phyloP scores from a whole-genome alignment of 2,888 invertebrate species.

The Alviniconcha strummeri region DNA sequence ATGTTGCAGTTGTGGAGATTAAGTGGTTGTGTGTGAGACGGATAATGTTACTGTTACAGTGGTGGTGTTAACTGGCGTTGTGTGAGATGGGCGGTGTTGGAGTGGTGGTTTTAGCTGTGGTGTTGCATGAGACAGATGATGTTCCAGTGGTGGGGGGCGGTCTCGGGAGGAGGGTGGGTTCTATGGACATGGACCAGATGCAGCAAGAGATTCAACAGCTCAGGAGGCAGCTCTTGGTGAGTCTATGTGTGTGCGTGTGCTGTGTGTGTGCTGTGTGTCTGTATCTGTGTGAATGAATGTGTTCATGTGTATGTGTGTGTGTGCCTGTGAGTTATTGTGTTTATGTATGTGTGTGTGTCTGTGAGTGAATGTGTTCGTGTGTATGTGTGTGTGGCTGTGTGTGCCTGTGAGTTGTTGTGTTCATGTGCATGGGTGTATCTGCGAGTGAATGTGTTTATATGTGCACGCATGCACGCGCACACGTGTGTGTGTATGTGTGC shows the following conservation, averaged over 20 bases:
- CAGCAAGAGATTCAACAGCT: conserved; percentile 69
- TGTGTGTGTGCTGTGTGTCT: conserved; percentile 13
- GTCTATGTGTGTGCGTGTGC: conserved; percentile 12
- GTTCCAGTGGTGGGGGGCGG: conserved; percentile 32
- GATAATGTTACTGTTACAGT: too few species aligned
- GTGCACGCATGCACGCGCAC: not conserved
- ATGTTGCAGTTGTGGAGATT: too few species aligned
- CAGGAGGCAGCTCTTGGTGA: conserved; percentile 66
- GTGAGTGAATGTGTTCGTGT: not conserved
- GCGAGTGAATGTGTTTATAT: not conserved
- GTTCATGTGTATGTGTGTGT: not conserved
- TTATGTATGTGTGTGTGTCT: not conserved
- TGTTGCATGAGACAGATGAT: not conserved
- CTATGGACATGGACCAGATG: conserved; percentile 59
- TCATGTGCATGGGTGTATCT: not conserved
- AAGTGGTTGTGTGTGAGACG: too few species aligned
- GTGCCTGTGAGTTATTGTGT: not conserved
- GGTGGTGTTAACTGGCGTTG: too few species aligned
- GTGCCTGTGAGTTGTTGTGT: not conserved
- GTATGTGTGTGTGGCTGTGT: not conserved
- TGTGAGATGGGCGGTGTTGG: too few species aligned
- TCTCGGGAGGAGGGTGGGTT: conserved; percentile 22
- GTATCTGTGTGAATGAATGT: not conserved
- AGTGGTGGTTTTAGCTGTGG: too few species aligned
- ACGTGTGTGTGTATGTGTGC: conserved; percentile 12